These are phyloP conservation scores for Falco novaeseelandiae DNA, from an alignment of 2,797 vertebrate genomes.

Conservation along the genomic window DNA sequence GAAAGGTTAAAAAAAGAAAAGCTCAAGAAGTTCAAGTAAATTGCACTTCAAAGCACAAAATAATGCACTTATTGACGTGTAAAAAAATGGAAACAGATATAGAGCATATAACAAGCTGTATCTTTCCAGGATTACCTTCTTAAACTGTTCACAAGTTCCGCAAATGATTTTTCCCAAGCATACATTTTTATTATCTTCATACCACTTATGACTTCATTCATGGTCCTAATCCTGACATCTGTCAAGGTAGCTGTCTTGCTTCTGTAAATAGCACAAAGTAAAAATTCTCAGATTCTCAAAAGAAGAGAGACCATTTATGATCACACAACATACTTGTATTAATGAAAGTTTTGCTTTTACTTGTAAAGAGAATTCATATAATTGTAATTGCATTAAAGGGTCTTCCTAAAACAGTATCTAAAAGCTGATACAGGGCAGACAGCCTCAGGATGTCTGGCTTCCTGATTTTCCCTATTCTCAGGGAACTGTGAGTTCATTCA, in stretches of 20 bases:
- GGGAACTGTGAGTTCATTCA: neutral
- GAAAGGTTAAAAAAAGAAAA: neutral
- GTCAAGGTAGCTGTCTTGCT: conserved; percentile 87
- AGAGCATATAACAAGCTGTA: neutral
- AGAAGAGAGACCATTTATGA: neutral
- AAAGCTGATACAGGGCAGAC: neutral
- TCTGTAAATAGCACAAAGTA: conserved; percentile 72
- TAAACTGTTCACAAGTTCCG: conserved; percentile 83
- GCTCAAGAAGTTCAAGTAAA: neutral
- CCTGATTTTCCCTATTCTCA: neutral
- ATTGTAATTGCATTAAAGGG: neutral
- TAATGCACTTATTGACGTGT: neutral
- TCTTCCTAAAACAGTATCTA: neutral
- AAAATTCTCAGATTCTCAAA: neutral
- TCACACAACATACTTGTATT: neutral
- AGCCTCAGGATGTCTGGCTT: neutral
- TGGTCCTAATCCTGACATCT: conserved; percentile 90
- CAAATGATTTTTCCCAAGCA: conserved; percentile 93
- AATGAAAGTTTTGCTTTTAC: neutral
- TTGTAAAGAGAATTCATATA: neutral
- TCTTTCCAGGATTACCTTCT: conserved; percentile 82
- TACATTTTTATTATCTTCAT: conserved; percentile 99
- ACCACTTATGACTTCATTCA: conserved; percentile 95
- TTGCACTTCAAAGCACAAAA: neutral
- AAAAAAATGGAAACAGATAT: neutral